These are phyloP conservation scores for Austrolebias charrua DNA, from an alignment of 2,797 vertebrate species.

Conservation along the genomic window DNA sequence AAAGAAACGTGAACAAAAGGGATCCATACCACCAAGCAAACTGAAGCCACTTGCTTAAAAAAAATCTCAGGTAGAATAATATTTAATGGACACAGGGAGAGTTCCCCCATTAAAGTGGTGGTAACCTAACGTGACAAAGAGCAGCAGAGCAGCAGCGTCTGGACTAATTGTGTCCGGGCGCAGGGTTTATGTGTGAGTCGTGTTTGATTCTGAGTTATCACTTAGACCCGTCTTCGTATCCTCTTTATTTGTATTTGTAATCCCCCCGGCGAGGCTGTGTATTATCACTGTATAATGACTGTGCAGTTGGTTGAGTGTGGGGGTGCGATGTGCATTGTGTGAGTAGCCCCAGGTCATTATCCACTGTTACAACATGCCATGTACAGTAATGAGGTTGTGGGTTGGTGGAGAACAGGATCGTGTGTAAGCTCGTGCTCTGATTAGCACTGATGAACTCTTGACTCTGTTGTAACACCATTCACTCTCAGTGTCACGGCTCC, in stretches of 20 bases:
- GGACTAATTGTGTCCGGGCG: conserved; percentile 29
- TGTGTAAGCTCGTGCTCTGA: conserved; percentile 70
- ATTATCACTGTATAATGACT: conserved; percentile 73
- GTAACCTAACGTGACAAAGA: conserved; percentile 51
- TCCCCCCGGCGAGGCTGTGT: conserved; percentile 59
- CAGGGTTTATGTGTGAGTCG: conserved; percentile 28
- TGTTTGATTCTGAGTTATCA: conserved; percentile 33
- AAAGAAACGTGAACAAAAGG: conserved; percentile 32
- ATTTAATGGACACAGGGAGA: conserved; percentile 56
- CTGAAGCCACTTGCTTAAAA: conserved; percentile 30
- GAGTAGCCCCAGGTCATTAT: conserved; percentile 70
- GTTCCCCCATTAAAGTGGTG: conserved; percentile 43
- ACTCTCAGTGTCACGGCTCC: conserved; percentile 57
- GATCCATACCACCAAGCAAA: conserved; percentile 41
- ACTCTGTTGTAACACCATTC: conserved; percentile 67
- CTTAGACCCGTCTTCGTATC: conserved; percentile 39
- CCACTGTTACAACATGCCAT: conserved; percentile 72
- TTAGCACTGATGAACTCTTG: conserved; percentile 78
- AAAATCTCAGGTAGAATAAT: conserved; percentile 58
- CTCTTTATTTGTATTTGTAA: conserved; percentile 61
- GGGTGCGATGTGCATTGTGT: conserved; percentile 69
- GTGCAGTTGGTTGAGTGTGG: conserved; percentile 61
- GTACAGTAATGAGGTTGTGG: conserved; percentile 80
- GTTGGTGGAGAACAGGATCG: conserved; percentile 72
- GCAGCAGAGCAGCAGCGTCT: conserved; percentile 41